phyloP scores from a whole-genome alignment of 2,113 vertebrate species.

The Athene cunicularia region DNA sequence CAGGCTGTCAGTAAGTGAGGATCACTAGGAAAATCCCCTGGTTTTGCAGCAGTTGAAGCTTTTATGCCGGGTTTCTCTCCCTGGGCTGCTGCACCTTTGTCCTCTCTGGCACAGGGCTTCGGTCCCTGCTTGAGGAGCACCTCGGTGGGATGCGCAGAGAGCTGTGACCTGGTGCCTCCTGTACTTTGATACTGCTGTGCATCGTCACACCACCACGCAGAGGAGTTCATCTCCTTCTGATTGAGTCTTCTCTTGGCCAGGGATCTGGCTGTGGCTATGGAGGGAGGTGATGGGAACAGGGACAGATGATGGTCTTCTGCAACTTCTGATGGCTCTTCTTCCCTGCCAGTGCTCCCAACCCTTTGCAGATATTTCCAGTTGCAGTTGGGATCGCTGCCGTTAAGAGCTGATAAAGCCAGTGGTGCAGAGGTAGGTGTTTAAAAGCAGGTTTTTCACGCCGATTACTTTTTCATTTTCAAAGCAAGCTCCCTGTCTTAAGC shows the following conservation, averaged over 20 bases:
- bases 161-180: not conserved
- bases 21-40: not conserved
- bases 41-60: not conserved
- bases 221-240: not conserved
- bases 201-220: rapidly evolving
- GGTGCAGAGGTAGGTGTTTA: not conserved
- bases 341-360: not conserved
- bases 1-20: not conserved
- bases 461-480: conserved; percentile 16
- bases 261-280: not conserved
- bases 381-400: not conserved
- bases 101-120: rapidly evolving
- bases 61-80: not conserved
- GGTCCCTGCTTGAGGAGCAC: not conserved
- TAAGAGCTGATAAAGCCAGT: not conserved
- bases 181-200: not conserved
- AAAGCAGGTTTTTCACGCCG: not conserved
- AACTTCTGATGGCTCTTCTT: not conserved
- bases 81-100: not conserved
- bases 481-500: not conserved
- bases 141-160: not conserved
- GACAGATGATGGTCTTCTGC: not conserved
- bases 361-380: not conserved
- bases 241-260: not conserved
- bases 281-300: not conserved